Conservation (phyloP, 2,797 vertebrate species). For the Siniperca undulata region DNA sequence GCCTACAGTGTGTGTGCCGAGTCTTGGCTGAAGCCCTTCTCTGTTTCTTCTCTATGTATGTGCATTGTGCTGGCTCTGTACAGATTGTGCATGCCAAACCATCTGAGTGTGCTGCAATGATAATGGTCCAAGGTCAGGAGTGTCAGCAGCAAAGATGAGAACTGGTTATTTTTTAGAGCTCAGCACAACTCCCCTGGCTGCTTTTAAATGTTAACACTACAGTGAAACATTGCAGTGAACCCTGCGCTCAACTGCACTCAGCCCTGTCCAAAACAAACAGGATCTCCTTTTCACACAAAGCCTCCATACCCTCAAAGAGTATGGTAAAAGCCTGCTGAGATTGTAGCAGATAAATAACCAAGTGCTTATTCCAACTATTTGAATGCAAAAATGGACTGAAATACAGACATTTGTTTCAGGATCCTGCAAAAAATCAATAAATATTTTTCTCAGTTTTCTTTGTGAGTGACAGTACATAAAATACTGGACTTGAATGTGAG, state of each 20-base stretch:
- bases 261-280: conserved; percentile 60
- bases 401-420: conserved; percentile 22
- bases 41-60: conserved; percentile 54
- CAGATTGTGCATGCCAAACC: conserved; percentile 66
- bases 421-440: neutral
- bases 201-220: conserved; percentile 80
- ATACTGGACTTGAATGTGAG: conserved; percentile 19
- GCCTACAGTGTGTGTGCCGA: conserved; percentile 31
- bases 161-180: conserved; percentile 79
- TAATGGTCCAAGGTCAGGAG: conserved; percentile 81
- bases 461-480: neutral
- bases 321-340: conserved; percentile 43
- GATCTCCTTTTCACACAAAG: conserved; percentile 62
- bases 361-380: conserved; percentile 19
- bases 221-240: conserved; percentile 71
- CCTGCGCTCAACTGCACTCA: conserved; percentile 64
- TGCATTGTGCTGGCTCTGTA: conserved; percentile 47
- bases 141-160: conserved; percentile 76
- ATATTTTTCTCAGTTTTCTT: neutral
- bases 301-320: conserved; percentile 32
- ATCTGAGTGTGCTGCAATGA: conserved; percentile 68
- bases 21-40: conserved; percentile 29
- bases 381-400: conserved; percentile 29
- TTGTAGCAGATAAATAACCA: conserved; percentile 44
- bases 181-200: conserved; percentile 71